Evolutionary conservation across 2,888 invertebrate genomes (phyloP), one percentile per base, ranked within the genome.

Genomic region (Flabesymbios commensalis): DNA sequence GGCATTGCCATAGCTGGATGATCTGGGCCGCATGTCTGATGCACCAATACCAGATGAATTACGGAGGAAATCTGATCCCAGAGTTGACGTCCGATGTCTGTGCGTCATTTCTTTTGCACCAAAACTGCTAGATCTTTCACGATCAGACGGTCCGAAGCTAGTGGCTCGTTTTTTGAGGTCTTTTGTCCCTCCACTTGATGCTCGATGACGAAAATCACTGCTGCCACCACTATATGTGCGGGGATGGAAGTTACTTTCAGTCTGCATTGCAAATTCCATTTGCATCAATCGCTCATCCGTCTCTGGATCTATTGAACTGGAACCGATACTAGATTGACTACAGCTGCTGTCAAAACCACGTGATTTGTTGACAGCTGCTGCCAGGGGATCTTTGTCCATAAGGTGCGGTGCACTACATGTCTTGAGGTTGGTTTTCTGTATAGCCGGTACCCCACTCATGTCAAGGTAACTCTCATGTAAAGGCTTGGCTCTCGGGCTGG

Each of bases 401-500:
- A 90, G 77, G 48, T 90, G 81, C 0, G 90, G 90, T 2, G 89
- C 90, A 77, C 90, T 90, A 26, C 86, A 88, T 1, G 89, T 89
- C 75, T 89, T 89, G 60, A 61, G 57, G 17, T 62, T 51, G n/a
- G 69, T 72, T 62, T 74, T 75, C 52, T 76, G 75, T 14, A 64
- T 66, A 43, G 69, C 68, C 26, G 72, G 67, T 65, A 68, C 64
- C n/a, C 72, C 75, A 47, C 72, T 65, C 65, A 70, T 67, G 22
- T 73, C 75, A 52, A 73, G 64, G 51, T 70, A 71, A 7, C 68
- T 57, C 2, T 68, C 63, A 29, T 64, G 63, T 42, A 69, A 67
- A 3, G 64, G 59, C n/a, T 63, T 45, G 2, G 56, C 59, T 32
- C 70, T 69, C 4, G 66, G 57, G 17, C 54, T 26, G 0, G 90